Base-by-base conservation (phyloP, 2,888 invertebrate species). In the Ophioninae sp. region DNA sequence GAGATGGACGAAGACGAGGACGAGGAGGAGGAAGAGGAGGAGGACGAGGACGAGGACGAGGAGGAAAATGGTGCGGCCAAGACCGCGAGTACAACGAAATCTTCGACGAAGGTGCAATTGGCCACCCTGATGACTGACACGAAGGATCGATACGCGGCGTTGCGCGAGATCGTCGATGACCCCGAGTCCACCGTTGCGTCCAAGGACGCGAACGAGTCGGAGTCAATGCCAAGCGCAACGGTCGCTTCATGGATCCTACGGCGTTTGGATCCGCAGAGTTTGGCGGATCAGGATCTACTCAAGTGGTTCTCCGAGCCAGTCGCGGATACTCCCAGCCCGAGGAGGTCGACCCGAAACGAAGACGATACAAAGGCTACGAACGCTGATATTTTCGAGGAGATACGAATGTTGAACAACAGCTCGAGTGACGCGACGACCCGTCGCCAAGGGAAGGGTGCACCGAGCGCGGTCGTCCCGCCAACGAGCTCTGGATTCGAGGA, bases 81-180 rank as follows among this genome's bases (percentile, higher is more conserved):
- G 67, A 85, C 23, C 74, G 87, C 56, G 86, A 41, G 5, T 20
- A 44, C 83, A 84, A 23, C 80, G 85, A 88, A 81, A 87, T 89
- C 65, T 85, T 85, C 81, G 81, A 94, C 88, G 0, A 94, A 94
- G 85, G 91, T 88, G 6, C 94, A 94, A 80, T 93, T 93, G 87
- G 93, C 93, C 13, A 92, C 93, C 23, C 56, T 72, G 39, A 41
- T 59, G 23, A 93, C 94, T 0, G 93, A 93, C 76, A 93, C 94
- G n/a, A 94, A 94, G 86, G 97, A 97, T 92, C 95, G 95, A 88
- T 97, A 97, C 90, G 97, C 97, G 0, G 97, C 97, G 0, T 92
- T 97, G 72, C 94, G 97, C 0, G 97, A 97, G 90, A 95, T 96
- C 13, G 96, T 96, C 58, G 90, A 91, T 58, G 90, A 93, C 84